Conservation (phyloP, 37 sponge, comb jelly and placozoan species). For the Chondrosia reniformis region DNA sequence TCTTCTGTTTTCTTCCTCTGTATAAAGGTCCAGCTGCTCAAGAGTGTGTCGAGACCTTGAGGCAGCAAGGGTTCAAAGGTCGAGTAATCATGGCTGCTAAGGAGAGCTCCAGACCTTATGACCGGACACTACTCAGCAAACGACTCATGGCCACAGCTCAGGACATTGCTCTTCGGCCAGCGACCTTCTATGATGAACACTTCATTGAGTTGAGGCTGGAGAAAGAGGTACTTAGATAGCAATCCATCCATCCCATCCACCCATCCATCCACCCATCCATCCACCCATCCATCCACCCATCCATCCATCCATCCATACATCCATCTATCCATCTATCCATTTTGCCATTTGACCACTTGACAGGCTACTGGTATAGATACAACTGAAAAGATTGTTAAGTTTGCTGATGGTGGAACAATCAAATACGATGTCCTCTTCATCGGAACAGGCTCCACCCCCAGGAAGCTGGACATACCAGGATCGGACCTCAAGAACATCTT, state of each 20-base stretch:
- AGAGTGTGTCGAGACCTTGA: conserved; percentile 79
- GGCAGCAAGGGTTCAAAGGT: conserved; percentile 89
- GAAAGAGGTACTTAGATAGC: conserved; percentile 47
- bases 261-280: neutral
- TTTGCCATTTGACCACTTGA: neutral
- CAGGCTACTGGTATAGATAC: conserved; percentile 69
- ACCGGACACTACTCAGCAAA: conserved; percentile 86
- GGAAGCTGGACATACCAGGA: conserved; percentile 61
- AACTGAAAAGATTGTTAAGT: conserved; percentile 43
- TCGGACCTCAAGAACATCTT: conserved; percentile 55
- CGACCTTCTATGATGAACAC: conserved; percentile 59
- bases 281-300: neutral
- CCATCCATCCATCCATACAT: neutral
- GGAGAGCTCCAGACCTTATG: conserved; percentile 75
- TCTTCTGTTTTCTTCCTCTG: no score
- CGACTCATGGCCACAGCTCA: conserved; percentile 43
- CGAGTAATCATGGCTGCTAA: conserved; percentile 55
- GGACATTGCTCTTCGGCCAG: conserved; percentile 46
- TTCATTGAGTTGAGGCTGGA: conserved; percentile 68
- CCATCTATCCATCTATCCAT: neutral
- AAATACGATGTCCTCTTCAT: conserved; percentile 69
- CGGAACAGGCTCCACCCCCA: conserved; percentile 78
- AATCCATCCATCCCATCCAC: neutral
- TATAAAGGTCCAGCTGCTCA: conserved; percentile 71
- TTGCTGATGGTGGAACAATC: conserved; percentile 46